phyloP scores from a whole-genome alignment of 35 echinoderm and acorn worm genomes.

The Stichopus chloronotus region DNA sequence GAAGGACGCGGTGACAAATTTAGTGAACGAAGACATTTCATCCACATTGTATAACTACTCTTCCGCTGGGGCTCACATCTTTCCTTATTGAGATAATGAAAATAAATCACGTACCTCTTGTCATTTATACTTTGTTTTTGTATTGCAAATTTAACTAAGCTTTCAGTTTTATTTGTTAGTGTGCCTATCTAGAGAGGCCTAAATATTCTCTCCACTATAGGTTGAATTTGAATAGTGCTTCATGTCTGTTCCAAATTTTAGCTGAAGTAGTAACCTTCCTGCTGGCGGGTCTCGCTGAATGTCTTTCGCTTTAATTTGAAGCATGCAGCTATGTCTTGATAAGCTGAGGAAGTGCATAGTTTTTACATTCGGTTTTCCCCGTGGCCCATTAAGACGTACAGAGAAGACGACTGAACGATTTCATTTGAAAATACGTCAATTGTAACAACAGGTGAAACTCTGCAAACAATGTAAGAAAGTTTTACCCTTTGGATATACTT shows the following conservation, averaged over 20 bases:
- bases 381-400: neutral
- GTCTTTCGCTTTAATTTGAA: neutral
- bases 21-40: too few species aligned
- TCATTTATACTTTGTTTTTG: neutral
- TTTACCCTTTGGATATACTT: neutral
- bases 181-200: neutral
- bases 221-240: neutral
- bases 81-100: neutral
- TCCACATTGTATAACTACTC: too few species aligned
- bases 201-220: neutral
- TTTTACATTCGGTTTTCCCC: neutral
- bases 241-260: neutral
- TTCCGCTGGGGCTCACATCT: too few species aligned
- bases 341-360: neutral
- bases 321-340: neutral
- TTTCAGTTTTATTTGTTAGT: neutral
- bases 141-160: neutral
- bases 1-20: too few species aligned
- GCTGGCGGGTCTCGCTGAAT: neutral
- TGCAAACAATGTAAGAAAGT: neutral
- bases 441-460: neutral
- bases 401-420: neutral
- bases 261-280: neutral
- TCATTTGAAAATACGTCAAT: neutral
- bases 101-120: neutral